phyloP scores from a whole-genome alignment of 1,140 invertebrate genomes.

The Bombus superbus region DNA sequence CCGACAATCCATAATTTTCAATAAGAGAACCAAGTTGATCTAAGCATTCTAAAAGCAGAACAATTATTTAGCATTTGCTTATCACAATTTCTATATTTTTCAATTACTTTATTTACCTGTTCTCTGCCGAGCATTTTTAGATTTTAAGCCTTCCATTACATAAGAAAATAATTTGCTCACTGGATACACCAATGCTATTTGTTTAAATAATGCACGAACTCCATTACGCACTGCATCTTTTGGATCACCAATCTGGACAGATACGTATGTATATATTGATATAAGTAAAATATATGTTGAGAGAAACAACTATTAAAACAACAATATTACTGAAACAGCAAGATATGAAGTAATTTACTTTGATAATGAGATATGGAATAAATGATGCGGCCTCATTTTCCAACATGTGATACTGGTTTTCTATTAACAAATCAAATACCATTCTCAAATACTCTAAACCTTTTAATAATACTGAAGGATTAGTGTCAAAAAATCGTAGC shows the following conservation, averaged over 20 bases:
- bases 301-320: conserved; percentile 5
- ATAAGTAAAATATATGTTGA: conserved; percentile 8
- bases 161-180: conserved; percentile 95
- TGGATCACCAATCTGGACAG: conserved; percentile 93
- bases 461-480: conserved; percentile 97
- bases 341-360: conserved; percentile 83
- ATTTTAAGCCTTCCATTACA: conserved; percentile 97
- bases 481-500: conserved; percentile 98
- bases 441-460: conserved; percentile 95
- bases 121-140: conserved; percentile 97
- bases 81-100: conserved; percentile 20
- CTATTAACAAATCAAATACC: conserved; percentile 91
- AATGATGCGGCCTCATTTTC: conserved; percentile 97
- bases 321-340: not conserved
- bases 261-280: not conserved
- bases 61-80: not conserved
- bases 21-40: conserved; percentile 95
- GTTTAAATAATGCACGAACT: conserved; percentile 93
- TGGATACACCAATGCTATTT: conserved; percentile 93
- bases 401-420: conserved; percentile 92
- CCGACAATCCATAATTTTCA: conserved; percentile 92
- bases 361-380: conserved; percentile 96
- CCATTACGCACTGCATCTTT: conserved; percentile 96
- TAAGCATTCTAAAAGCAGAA: conserved; percentile 89
- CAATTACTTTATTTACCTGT: conserved; percentile 85